phyloP scores from a whole-genome alignment of 2,113 vertebrate genomes.

The Ascaphus truei region DNA sequence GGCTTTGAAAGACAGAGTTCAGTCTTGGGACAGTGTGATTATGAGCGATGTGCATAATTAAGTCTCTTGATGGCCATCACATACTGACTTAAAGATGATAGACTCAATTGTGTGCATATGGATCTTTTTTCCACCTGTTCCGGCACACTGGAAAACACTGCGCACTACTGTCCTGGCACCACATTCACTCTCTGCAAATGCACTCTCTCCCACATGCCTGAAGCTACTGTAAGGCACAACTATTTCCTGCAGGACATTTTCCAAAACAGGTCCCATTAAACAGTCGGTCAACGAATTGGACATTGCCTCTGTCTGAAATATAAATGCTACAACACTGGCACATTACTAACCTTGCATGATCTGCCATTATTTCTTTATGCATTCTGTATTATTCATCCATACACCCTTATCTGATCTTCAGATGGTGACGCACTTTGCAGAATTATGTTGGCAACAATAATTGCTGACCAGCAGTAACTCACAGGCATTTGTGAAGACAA shows the following conservation, averaged over 20 bases:
- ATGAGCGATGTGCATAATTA: too few species aligned
- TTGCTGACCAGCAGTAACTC: neutral
- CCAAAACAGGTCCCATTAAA: neutral
- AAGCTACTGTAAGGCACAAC: neutral
- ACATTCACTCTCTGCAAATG: neutral
- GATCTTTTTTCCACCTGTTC: too few species aligned
- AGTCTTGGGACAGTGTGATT: too few species aligned
- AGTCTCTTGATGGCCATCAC: too few species aligned
- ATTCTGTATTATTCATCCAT: neutral
- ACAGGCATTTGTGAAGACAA: too few species aligned
- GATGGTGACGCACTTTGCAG: neutral
- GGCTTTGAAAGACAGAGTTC: too few species aligned
- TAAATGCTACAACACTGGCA: neutral
- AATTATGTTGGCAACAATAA: neutral
- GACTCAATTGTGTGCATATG: too few species aligned
- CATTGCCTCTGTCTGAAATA: neutral
- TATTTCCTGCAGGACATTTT: neutral
- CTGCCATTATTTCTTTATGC: neutral
- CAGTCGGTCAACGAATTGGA: constrained; percentile 2
- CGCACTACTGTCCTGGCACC: too few species aligned
- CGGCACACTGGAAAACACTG: too few species aligned
- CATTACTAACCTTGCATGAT: neutral
- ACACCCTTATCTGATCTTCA: constrained; percentile 10
- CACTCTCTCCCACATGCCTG: neutral
- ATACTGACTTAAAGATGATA: too few species aligned